Evolutionary conservation across 2,888 invertebrate genomes (phyloP), one percentile per base, ranked within the genome.

Genomic region (Apamea sordens): DNA sequence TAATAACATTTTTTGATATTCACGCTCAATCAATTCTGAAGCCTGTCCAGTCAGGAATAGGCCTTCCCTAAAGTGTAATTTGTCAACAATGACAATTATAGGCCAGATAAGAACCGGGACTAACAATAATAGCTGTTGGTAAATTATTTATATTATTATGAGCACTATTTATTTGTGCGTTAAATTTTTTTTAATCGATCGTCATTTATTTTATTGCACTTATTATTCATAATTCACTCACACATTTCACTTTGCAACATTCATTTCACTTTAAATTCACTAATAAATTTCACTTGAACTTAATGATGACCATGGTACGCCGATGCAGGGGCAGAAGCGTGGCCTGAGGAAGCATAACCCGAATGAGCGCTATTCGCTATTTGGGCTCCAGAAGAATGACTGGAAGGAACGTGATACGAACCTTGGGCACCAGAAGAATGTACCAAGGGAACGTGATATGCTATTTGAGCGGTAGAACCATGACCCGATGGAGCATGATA

Each of bases 231-330:
- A 36, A 68, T 50, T 41, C 59, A 74, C 59, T 47, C 73, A 47
- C 64, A n/a, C 53, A 65, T 67, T 72, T 68, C 64, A 76, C 41
- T 68, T 36, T 6, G 15, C 0, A n/a, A 64, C 18, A 65, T 80
- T 80, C 18, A 72, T 56, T 63, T 80, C 69, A 59, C 36, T 63
- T 32, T 0, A 1, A n/a, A 18, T 69, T 63, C 64, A 65, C 24
- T 21, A 32, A 21, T 36, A n/a, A 18, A 28, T 10, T 5, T 18
- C 11, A 61, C 8, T 50, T 50, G 10, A 10, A 56, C 13, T 78
- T 73, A 85, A 53, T 76, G 53, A 59, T 78, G 63, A 65, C 63
- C 69, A 10, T 64, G 67, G 32, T 68, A 77, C 2, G 47, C 82
- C 50, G 73, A 15, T 67, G 68, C 68, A 13, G 73, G 32, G 0